Percentiles rank a stretch among this genome's conserved stretches.
Evolutionary conservation across 1,140 invertebrate genomes (phyloP).

Genomic region (Gonioctena quinquepunctata): DNA sequence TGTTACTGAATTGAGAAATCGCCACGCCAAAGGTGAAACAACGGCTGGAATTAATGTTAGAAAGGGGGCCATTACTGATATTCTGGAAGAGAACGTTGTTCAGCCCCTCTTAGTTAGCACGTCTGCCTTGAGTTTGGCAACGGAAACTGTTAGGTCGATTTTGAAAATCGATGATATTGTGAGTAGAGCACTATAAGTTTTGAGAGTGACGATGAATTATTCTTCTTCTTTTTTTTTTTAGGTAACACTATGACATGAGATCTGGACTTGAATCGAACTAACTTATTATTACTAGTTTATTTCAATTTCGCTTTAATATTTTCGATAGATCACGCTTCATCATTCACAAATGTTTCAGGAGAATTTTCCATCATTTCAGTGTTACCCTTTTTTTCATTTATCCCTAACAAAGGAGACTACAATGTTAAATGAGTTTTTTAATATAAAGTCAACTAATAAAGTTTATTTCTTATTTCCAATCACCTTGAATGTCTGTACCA

Average conservation of each 20-base stretch:
- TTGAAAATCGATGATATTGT: constrained; percentile 99
- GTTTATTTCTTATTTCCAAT: no score
- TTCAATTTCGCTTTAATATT: no score
- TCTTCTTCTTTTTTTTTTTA: constrained; percentile 46
- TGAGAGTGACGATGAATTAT: background rate
- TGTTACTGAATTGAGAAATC: constrained; percentile 94
- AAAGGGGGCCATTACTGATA: constrained; percentile 94
- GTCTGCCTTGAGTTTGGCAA: constrained; percentile 91
- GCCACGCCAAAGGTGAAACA: constrained; percentile 84
- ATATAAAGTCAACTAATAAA: no score
- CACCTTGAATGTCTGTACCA: no score
- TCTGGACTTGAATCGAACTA: background rate
- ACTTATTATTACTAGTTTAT: background rate
- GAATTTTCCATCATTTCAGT: no score
- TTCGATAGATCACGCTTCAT: no score
- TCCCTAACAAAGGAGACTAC: no score
- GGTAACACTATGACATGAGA: constrained; percentile 58
- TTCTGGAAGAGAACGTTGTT: constrained; percentile 95
- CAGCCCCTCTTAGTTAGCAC: constrained; percentile 95
- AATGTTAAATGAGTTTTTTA: no score
- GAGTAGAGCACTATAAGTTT: constrained; percentile 24
- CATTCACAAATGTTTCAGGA: no score
- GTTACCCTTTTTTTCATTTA: no score
- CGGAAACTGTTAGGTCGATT: constrained; percentile 97
- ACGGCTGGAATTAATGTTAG: constrained; percentile 96